These are phyloP conservation scores for Hyla sarda DNA, from an alignment of 2,113 vertebrate species.

Conservation along the genomic window DNA sequence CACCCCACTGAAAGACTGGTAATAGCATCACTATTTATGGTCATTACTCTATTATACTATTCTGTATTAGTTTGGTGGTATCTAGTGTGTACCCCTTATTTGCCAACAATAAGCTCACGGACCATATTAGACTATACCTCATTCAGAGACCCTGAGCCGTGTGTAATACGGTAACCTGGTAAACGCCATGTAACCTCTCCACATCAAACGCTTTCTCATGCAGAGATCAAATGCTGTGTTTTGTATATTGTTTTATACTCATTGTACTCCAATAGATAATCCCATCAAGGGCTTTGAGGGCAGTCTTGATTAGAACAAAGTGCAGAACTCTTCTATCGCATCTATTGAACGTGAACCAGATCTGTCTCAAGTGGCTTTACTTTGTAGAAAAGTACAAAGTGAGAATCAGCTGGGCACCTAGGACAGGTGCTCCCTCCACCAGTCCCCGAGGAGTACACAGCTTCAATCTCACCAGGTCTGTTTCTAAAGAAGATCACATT, in stretches of 20 bases:
- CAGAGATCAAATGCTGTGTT: slow-evolving; percentile 54
- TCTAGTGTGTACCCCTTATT: neutral
- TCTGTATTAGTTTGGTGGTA: neutral
- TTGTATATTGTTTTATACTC: slow-evolving; percentile 49
- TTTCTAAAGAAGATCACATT: too few relatives aligned
- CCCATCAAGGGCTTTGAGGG: slow-evolving; percentile 50
- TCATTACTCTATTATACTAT: neutral
- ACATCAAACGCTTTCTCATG: slow-evolving; percentile 49
- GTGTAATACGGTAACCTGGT: slow-evolving; percentile 4
- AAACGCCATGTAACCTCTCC: slow-evolving; percentile 37
- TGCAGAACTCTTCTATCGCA: slow-evolving; percentile 28
- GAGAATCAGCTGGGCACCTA: neutral
- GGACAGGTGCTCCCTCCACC: neutral
- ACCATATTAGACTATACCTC: neutral
- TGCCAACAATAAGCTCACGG: neutral
- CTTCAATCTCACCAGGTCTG: neutral
- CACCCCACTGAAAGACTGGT: too few relatives aligned
- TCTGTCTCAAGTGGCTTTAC: slow-evolving; percentile 50
- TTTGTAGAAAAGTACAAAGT: slow-evolving; percentile 47
- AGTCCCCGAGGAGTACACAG: neutral
- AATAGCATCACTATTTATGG: neutral
- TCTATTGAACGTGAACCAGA: slow-evolving; percentile 30
- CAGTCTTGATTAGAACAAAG: slow-evolving; percentile 47
- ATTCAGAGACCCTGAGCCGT: neutral
- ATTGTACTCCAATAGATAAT: slow-evolving; percentile 51